Evolutionary conservation across 2,888 invertebrate species (phyloP).

Genomic region (Bombylius major): DNA sequence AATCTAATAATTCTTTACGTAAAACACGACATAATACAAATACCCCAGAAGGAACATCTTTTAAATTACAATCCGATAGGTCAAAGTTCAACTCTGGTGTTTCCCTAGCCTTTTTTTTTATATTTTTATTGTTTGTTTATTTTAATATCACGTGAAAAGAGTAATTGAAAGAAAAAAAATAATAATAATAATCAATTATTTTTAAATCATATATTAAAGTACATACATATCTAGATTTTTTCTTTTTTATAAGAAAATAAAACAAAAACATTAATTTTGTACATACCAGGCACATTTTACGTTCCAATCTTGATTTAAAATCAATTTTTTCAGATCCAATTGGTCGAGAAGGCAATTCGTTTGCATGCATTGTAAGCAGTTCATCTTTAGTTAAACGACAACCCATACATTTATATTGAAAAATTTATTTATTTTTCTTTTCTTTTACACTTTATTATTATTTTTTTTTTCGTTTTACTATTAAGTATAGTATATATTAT

Average conservation of each 20-base stretch:
- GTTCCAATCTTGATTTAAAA: slow-evolving; percentile 21
- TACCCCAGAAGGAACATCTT: slow-evolving; percentile 60
- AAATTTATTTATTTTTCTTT: too few relatives aligned
- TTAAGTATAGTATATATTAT: too few relatives aligned
- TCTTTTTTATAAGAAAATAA: background rate
- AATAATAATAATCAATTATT: background rate
- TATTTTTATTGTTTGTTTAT: background rate
- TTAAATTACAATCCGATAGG: slow-evolving; percentile 63
- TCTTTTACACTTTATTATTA: too few relatives aligned
- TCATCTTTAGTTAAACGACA: slow-evolving; percentile 21
- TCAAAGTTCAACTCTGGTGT: slow-evolving; percentile 73
- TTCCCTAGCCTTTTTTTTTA: slow-evolving; percentile 47
- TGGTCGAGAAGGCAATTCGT: too few relatives aligned
- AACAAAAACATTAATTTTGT: background rate
- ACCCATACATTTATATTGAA: slow-evolving; percentile 19
- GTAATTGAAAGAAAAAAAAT: background rate
- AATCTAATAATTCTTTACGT: slow-evolving; percentile 55
- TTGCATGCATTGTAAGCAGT: too few relatives aligned
- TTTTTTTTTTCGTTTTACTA: too few relatives aligned
- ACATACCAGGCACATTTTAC: slow-evolving; percentile 22
- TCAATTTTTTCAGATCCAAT: slow-evolving; percentile 12
- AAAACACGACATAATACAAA: slow-evolving; percentile 71
- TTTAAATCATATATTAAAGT: background rate
- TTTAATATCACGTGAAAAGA: background rate
- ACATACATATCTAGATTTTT: too few relatives aligned